Conservation (phyloP, 2,888 invertebrate species). For the Drosophila recens region DNA sequence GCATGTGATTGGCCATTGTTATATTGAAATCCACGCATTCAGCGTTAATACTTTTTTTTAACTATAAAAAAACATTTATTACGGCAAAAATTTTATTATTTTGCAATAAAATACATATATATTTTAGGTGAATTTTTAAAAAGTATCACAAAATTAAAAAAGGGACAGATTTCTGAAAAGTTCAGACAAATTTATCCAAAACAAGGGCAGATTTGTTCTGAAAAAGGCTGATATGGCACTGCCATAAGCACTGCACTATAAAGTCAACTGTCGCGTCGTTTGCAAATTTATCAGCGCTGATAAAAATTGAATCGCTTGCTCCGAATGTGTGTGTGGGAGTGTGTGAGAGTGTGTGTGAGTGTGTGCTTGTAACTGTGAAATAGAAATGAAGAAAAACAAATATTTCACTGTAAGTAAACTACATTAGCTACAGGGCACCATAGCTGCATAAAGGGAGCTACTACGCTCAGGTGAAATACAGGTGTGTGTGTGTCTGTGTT, state of each 20-base stretch:
- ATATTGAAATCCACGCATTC: too few species aligned
- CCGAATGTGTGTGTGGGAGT: neutral
- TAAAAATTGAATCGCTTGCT: constrained; percentile 56
- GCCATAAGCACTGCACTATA: neutral
- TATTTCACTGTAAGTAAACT: constrained; percentile 74
- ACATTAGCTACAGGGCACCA: constrained; percentile 67
- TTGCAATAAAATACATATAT: too few species aligned
- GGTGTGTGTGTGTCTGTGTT: neutral
- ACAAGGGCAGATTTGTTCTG: too few species aligned
- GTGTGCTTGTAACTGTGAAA: constrained; percentile 23
- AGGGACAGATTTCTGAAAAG: too few species aligned
- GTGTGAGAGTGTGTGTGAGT: constrained; percentile 10
- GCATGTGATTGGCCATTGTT: too few species aligned
- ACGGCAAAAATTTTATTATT: too few species aligned
- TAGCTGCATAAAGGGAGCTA: constrained; percentile 6
- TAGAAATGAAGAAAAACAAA: constrained; percentile 66
- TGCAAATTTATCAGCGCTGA: constrained; percentile 64
- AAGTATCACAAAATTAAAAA: too few species aligned
- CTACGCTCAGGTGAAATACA: neutral
- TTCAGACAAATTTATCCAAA: too few species aligned
- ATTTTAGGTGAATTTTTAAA: too few species aligned
- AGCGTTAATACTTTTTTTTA: too few species aligned
- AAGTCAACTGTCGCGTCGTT: constrained; percentile 51
- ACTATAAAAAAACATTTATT: too few species aligned
- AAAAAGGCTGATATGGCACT: too few species aligned